Base-by-base conservation (phyloP, 2,888 invertebrate genomes). In the Thereva unica region DNA sequence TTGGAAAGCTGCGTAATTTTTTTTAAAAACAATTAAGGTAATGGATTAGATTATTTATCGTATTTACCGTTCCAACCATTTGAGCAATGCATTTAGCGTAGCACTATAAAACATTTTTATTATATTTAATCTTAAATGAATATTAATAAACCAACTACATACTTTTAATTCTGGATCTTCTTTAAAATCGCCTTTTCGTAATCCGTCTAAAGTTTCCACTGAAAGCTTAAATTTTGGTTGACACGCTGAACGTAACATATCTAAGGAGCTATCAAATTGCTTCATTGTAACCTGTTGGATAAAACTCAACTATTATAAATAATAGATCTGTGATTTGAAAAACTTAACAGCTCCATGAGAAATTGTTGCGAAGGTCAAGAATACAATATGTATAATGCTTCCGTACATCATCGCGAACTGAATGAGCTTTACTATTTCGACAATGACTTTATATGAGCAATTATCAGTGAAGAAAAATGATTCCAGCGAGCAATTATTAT, bases 211-310 rank as follows among this genome's bases (percentile, higher is more conserved):
- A 35, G 69, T 59, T 4, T 77, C 78, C 9, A 68, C 6, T 0
- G 75, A 64, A 4, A 78, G 68, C 72, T 79, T 79, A 49, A 76
- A 76, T 55, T 80, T 80, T 12, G 74, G 75, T 8, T 73, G 68
- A 71, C 80, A 80, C 10, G 77, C 77, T 37, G 75, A 76, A 41
- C 80, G 76, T 75, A 80, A 76, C 76, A 78, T 77, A 55, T 78
- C 77, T 71, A 80, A 70, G 3, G 79, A 78, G 40, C 75, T 72
- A 1, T 76, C 70, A 47, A 80, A 77, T 69, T 80, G 80, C 71
- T 80, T 76, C 77, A 76, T 77, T 45, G 75, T 74, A 42, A 77
- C 71, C 73, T 68, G 45, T 23, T 23, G 23, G 2, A 23, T 23
- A 23, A 23, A 23, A 23, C 23, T 23, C 1, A 23, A 23, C 23